Base-by-base conservation (phyloP, 2,797 vertebrate genomes). In the Pseudomugil gertrudae region DNA sequence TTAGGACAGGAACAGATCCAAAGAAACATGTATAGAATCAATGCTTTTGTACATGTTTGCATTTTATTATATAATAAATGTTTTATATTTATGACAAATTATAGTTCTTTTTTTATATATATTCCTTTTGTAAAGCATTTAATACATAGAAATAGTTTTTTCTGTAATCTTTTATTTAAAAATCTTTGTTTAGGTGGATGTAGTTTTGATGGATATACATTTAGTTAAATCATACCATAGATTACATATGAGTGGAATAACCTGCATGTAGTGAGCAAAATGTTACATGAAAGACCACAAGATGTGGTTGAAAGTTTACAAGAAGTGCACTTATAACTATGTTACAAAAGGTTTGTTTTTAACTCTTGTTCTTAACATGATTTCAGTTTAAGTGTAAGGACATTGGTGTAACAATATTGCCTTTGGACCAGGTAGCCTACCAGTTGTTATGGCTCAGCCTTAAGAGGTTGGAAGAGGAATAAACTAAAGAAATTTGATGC, bases 41-140 rank as follows among this genome's bases (percentile, higher is more conserved):
- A 29, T 63, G 66, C 66, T 81, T 81, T 84, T 71, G 69, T 81
- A 74, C 69, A 75, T 70, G 30, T 52, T 5, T 76, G 54, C 57
- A 14, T 80, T 66, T 67, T 54, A 43, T 71, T 77, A 80, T 81
- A 76, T 80, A 91, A 89, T 90, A 89, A 91, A 92, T 69, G 32
- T 86, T 90, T 87, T 90, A 81, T 91, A 91, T 91, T 92, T 91
- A 91, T 90, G 87, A 79, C 36, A 83, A 63, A 67, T 33, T 1
- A 9, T 55, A 70, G 57, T 56, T 63, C 4, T 66, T 74, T 59
- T 26, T 7, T 73, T 58, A 29, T 29, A 29, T 29, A 29, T 29
- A 29, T 32, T 43, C 1, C 2, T 26, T 69, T 56, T 60, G 29
- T 55, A 21, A 26, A 36, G 13, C 26, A 36, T 30, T n/a, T 57